Evolutionary conservation across 2,888 invertebrate genomes (phyloP), one percentile per base, ranked within the genome.

Genomic region (Hesperia comma): DNA sequence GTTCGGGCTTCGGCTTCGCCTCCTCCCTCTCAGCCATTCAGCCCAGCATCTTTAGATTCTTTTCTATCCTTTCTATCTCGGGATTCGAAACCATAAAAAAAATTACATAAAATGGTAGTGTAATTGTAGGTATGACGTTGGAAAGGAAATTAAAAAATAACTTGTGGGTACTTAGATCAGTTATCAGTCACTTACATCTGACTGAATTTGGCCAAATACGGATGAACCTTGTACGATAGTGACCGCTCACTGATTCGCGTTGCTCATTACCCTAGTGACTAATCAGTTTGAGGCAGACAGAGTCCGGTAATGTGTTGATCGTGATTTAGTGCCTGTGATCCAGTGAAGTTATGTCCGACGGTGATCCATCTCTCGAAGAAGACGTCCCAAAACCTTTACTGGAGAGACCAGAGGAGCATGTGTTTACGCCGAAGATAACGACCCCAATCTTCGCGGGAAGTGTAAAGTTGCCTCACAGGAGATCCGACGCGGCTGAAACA

Each of bases 341-440:
- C 6, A 14, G n/a, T 32, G 43, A 68, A 62, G 91, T 90, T 79
- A 93, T 93, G 93, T 93, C 93, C 78, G 93, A 93, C 88, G 93
- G 92, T 55, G 90, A 90, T 73, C 93, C 93, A 76, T 93, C 93
- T 67, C 84, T 93, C 56, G 93, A 93, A 80, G 93, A 93, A 79
- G 91, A 90, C 73, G 79, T 89, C 66, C 93, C 93, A 21, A 86
- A 86, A 75, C 88, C 91, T 68, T 79, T 92, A 70, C 76, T 92
- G 32, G 85, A 83, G 58, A 83, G 77, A 71, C 77, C 79, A 6
- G 92, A 92, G 71, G 91, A 89, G 69, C 90, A 92, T 90, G 90
- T 92, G 69, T 92, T 90, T 72, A 88, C 89, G 33, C 91, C 92
- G 58, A 92, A 91, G 79, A 86, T 92, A 85, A 75, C 87, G 8